phyloP scores from a whole-genome alignment of 2,113 vertebrate species.

The Acrocephalus arundinaceus region DNA sequence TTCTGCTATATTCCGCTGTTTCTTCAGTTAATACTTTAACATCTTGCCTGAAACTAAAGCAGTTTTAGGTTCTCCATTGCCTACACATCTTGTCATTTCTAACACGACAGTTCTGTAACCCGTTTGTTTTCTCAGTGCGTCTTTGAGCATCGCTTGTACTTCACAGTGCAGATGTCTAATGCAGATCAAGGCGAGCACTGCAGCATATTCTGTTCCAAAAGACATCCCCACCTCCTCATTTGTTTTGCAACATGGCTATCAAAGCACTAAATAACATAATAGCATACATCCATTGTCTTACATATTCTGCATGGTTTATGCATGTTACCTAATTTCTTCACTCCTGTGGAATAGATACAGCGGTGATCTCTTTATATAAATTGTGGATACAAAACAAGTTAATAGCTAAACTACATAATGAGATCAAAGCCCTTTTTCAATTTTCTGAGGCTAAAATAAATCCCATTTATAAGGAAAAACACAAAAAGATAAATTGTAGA shows the following conservation, averaged over 20 bases:
- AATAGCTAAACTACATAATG: not conserved
- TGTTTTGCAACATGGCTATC: slow-evolving; percentile 60
- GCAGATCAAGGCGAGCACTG: slow-evolving; percentile 45
- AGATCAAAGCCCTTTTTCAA: not conserved
- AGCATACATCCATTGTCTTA: slow-evolving; percentile 45
- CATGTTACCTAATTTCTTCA: not conserved
- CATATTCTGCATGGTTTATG: not conserved
- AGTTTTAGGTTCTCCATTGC: slow-evolving; percentile 1
- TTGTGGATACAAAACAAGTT: not conserved
- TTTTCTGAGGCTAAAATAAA: not conserved
- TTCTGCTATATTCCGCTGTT: not conserved
- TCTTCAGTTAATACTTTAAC: slow-evolving; percentile 16
- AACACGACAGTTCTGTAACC: slow-evolving; percentile 41
- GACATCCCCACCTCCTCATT: slow-evolving; percentile 54
- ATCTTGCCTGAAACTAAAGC: slow-evolving; percentile 3
- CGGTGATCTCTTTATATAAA: not conserved
- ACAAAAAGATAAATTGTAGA: not conserved
- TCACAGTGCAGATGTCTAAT: slow-evolving; percentile 66
- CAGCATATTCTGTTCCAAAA: slow-evolving; percentile 58
- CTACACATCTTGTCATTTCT: slow-evolving; percentile 29
- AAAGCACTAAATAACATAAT: slow-evolving; percentile 41
- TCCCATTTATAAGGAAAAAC: not conserved
- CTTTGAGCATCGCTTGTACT: slow-evolving; percentile 57
- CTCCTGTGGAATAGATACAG: not conserved
- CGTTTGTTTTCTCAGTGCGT: slow-evolving; percentile 52